Evolutionary conservation across 2,888 invertebrate genomes (phyloP).

Genomic region (Nomada lathburiana): DNA sequence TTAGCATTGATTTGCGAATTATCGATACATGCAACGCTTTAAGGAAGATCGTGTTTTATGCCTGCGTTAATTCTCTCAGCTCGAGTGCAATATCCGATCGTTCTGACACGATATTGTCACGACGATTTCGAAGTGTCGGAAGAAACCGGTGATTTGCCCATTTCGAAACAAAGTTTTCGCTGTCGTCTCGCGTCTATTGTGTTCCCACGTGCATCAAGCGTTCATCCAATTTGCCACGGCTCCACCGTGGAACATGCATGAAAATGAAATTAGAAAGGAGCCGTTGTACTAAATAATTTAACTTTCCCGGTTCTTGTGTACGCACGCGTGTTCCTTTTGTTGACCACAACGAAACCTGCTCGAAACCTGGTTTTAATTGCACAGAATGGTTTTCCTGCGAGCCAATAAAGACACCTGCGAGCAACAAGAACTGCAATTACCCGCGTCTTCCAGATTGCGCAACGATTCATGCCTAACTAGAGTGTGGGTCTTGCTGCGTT

Average conservation of each 20-base stretch:
- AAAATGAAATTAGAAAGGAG: constrained; percentile 52
- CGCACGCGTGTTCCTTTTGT: constrained; percentile 48
- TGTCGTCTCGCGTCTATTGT: constrained; percentile 16
- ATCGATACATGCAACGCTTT: constrained; percentile 56
- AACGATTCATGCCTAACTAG: constrained; percentile 64
- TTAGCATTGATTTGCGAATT: constrained; percentile 80
- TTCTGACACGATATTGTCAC: background rate
- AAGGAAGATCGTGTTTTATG: constrained; percentile 6
- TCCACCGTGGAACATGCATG: background rate
- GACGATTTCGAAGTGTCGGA: background rate
- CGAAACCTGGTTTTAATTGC: constrained; percentile 66
- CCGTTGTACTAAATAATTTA: constrained; percentile 50
- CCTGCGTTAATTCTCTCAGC: constrained; percentile 32
- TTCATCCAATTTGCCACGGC: constrained; percentile 29
- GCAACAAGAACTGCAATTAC: constrained; percentile 61
- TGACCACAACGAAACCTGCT: constrained; percentile 54
- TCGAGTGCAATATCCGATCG: background rate
- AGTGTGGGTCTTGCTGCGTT: constrained; percentile 67
- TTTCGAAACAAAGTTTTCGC: constrained; percentile 30
- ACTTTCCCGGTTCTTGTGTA: constrained; percentile 28
- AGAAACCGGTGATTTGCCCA: constrained; percentile 11
- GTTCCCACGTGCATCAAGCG: constrained; percentile 49
- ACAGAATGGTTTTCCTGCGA: constrained; percentile 60
- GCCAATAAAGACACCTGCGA: constrained; percentile 69
- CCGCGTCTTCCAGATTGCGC: constrained; percentile 71